These are phyloP conservation scores for Palloptera scutellata DNA, from an alignment of 2,888 invertebrate species.

Conservation along the genomic window DNA sequence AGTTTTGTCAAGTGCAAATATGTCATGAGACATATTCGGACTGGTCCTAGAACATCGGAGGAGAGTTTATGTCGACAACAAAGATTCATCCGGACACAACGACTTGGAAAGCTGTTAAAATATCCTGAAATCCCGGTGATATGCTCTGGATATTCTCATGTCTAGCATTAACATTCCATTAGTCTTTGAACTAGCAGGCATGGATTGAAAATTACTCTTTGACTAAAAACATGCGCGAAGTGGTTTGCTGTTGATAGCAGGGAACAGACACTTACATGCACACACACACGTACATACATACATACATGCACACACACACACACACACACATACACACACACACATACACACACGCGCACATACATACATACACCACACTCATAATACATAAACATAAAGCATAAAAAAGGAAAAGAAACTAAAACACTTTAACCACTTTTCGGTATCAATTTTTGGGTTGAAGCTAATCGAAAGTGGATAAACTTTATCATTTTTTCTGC, in stretches of 20 bases:
- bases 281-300: not conserved
- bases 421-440: not conserved
- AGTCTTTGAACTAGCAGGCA: too few relatives aligned
- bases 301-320: not conserved
- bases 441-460: not conserved
- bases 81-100: too few relatives aligned
- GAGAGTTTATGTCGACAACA: too few relatives aligned
- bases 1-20: too few relatives aligned
- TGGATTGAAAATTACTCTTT: too few relatives aligned
- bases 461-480: constrained; percentile 32
- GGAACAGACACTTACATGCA: not conserved
- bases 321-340: not conserved
- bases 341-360: not conserved
- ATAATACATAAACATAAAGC: not conserved
- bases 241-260: too few relatives aligned
- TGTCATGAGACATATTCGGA: too few relatives aligned
- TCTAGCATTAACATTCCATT: too few relatives aligned
- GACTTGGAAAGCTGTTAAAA: too few relatives aligned
- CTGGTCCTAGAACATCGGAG: too few relatives aligned
- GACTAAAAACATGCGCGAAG: constrained; percentile 6
- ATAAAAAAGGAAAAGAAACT: not conserved
- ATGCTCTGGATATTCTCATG: too few relatives aligned
- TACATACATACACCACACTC: constrained; percentile 6
- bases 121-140: too few relatives aligned
- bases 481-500: constrained; percentile 32